Evolutionary conservation across 2,888 invertebrate genomes (phyloP).

Genomic region (Drosophila ezoana): DNA sequence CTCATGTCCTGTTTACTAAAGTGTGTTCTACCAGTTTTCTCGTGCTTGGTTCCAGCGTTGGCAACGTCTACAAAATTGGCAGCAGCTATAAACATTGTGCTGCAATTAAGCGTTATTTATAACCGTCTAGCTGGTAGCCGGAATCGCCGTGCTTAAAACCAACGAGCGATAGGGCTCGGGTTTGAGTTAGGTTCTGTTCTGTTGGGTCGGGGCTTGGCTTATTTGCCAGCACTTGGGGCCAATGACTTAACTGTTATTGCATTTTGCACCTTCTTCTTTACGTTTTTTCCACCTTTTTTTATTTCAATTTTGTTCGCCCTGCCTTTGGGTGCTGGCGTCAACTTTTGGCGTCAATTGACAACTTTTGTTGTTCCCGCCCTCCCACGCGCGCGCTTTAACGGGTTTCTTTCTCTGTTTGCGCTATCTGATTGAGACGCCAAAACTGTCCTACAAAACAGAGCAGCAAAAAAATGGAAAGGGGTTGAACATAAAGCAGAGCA

Average conservation of each 20-base stretch:
- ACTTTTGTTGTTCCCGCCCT: slow-evolving; percentile 61
- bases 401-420: slow-evolving; percentile 45
- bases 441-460: slow-evolving; percentile 49
- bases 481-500: slow-evolving; percentile 54
- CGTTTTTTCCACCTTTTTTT: slow-evolving; percentile 1
- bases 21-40: slow-evolving; percentile 12
- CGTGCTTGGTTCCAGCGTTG: slow-evolving; percentile 23
- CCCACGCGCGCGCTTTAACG: slow-evolving; percentile 1
- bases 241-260: slow-evolving; percentile 79
- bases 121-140: slow-evolving; percentile 69
- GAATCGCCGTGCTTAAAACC: slow-evolving; percentile 41
- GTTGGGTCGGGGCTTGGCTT: slow-evolving; percentile 19
- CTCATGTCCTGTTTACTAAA: slow-evolving; percentile 3
- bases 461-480: slow-evolving; percentile 8
- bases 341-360: slow-evolving; percentile 80
- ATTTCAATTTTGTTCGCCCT: slow-evolving; percentile 41
- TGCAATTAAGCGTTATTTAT: slow-evolving; percentile 84
- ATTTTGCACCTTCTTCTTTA: slow-evolving; percentile 71
- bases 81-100: slow-evolving; percentile 69
- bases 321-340: slow-evolving; percentile 63
- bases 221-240: slow-evolving; percentile 61
- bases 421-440: slow-evolving; percentile 75
- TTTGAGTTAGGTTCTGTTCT: slow-evolving; percentile 31
- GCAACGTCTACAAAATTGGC: slow-evolving; percentile 68
- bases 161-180: slow-evolving; percentile 17